A percentile compares a stretch with the other conserved stretches of the same genome.
Evolutionary conservation across 2,888 invertebrate species (phyloP).

Genomic region (Tenthredo notha): DNA sequence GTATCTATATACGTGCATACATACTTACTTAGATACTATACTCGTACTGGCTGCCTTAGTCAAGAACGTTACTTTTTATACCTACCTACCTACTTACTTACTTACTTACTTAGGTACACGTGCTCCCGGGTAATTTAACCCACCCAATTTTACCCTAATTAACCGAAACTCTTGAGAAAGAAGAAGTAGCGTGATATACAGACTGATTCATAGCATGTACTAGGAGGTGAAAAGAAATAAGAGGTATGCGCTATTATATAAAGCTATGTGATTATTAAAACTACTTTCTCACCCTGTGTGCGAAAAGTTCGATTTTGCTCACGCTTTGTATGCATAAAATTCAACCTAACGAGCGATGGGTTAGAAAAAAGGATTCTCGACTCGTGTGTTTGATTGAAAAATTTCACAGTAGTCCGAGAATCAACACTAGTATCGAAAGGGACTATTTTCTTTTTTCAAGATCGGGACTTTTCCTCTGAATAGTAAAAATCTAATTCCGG

Average conservation of each 20-base stretch:
- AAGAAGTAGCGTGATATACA: not conserved
- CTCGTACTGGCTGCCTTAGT: not conserved
- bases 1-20: not conserved
- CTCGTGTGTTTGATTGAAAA: no score
- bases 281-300: no score
- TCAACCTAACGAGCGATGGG: no score
- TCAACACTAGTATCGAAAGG: no score
- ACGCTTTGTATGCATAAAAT: no score
- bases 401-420: no score
- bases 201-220: not conserved
- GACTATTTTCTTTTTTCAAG: no score
- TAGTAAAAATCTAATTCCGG: not conserved
- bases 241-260: not conserved
- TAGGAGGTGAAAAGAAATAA: not conserved
- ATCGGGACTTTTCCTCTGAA: not conserved
- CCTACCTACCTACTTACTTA: constrained; percentile 3
- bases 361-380: no score
- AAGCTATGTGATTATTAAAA: not conserved
- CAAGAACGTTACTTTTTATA: not conserved
- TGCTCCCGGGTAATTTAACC: not conserved
- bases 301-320: no score
- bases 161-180: not conserved
- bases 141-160: constrained; percentile 3
- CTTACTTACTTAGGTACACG: not conserved
- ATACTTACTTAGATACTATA: not conserved